Base-by-base conservation (phyloP, 1,140 invertebrate genomes). In the Diploscapter pachys region DNA sequence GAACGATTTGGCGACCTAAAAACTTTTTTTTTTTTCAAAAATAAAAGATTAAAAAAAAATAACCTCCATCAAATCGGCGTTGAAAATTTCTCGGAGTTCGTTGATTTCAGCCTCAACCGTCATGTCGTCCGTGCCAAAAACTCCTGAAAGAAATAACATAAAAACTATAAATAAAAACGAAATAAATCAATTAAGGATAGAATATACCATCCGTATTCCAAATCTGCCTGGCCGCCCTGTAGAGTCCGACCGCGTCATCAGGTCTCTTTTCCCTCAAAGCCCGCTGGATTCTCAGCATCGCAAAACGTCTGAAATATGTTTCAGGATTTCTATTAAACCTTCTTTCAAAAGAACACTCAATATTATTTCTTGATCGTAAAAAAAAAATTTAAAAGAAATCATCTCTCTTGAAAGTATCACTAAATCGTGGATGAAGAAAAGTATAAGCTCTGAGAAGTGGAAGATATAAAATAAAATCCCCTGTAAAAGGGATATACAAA, bases 261-360 rank as follows among this genome's bases (percentile, higher is more conserved):
- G 90, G 89, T 77, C 92, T 89, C 54, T 89, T 89, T 48, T 89
- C 87, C 51, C 91, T 89, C 80, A 97, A 86, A 50, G 90, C 87
- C 80, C 90, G 90, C 83, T 95, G 92, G 78, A 96, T 92, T 80
- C 89, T 91, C 83, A 91, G 91, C 91, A 96, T 93, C 6, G 93
- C 93, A 80, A 92, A 90, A 68, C 89, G 88, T 85, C 93, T 68
- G 51, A 68, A 68, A 54, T 55, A 6, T 52, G 2, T 31, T 31
- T 31, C 31, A 1, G 2, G 2, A 54, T 53, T 52, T 8, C 51
- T 8, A 54, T 31, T 31, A 31, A 31, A 31, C 31, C 31, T 31
- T 31, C 31, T 31, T 31, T 31, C 31, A 31, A 31, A 31, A 31
- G 31, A 1, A 31, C 1, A 31, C 1, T 31, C 31, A 31, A 31